Evolutionary conservation across 2,888 invertebrate genomes (phyloP).

Genomic region (Kryphioiulus occultus): DNA sequence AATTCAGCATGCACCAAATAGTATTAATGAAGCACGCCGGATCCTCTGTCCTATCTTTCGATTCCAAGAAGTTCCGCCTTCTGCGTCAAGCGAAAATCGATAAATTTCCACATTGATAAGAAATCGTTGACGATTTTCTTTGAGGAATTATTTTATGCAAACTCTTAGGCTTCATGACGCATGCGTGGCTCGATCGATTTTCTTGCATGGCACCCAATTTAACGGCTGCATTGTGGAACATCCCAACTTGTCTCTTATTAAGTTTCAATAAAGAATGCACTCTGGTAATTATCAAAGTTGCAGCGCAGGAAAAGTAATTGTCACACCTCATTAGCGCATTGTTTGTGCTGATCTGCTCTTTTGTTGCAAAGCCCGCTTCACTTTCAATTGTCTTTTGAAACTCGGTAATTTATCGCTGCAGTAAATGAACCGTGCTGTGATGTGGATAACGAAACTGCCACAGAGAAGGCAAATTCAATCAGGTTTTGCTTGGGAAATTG

Average conservation of each 20-base stretch:
- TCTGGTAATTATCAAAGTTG: conserved; percentile 20
- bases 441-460: not conserved
- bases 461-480: not conserved
- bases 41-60: not conserved
- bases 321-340: conserved; percentile 30
- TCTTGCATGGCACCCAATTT: not conserved
- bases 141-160: not conserved
- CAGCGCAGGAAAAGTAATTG: conserved; percentile 3
- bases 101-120: not conserved
- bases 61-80: not conserved
- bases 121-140: not conserved
- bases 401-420: not conserved
- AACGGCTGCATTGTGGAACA: not conserved
- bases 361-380: not conserved
- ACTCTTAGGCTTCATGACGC: not conserved
- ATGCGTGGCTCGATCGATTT: not conserved
- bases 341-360: conserved; percentile 8
- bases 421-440: conserved; percentile 9
- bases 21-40: not conserved
- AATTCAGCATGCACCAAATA: not conserved
- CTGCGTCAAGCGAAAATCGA: not conserved
- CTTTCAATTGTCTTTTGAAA: not conserved
- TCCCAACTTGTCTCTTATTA: not conserved
- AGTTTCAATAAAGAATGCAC: conserved; percentile 22
- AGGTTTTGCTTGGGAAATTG: not conserved